Percentiles rank a stretch among this genome's conserved stretches.
Evolutionary conservation across 64 coral and sea anemone species (phyloP).

Genomic region (Pachyseris speciosa): DNA sequence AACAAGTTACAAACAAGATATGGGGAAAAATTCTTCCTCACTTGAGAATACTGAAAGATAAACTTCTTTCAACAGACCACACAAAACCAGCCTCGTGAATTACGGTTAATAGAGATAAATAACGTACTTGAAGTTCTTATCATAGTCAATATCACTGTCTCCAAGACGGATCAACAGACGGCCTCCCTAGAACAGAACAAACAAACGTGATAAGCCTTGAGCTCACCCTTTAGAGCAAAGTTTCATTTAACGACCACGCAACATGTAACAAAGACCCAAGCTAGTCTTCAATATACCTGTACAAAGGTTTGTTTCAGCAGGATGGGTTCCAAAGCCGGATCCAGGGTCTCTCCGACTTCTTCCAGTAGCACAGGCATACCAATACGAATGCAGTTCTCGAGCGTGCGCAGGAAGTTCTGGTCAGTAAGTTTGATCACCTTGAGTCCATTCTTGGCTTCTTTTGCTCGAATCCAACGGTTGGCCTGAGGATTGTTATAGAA

Average conservation of each 20-base stretch:
- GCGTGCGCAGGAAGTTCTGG: slow-evolving; percentile 94
- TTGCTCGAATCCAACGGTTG: slow-evolving; percentile 97
- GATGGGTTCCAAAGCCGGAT: slow-evolving; percentile 96
- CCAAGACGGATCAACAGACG: slow-evolving; percentile 94
- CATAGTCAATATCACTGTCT: slow-evolving; percentile 98
- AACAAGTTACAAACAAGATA: no score
- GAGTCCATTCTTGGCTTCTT: slow-evolving; percentile 96
- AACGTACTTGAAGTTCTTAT: slow-evolving; percentile 96
- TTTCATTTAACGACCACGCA: background rate
- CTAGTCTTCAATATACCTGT: slow-evolving; percentile 67
- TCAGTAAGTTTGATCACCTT: slow-evolving; percentile 99
- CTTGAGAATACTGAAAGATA: no score
- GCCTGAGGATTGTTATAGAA: slow-evolving; percentile 40
- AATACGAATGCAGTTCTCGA: slow-evolving; percentile 99
- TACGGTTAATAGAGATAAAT: background rate
- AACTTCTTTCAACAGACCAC: no score
- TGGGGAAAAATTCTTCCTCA: no score
- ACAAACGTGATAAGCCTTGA: background rate
- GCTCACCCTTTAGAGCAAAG: no score
- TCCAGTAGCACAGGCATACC: slow-evolving; percentile 99
- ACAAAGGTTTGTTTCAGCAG: slow-evolving; percentile 97
- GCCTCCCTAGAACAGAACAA: slow-evolving; percentile 73
- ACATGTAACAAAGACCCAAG: no score
- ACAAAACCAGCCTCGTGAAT: background rate
- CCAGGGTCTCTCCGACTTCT: slow-evolving; percentile 95